Evolutionary conservation across 2,888 invertebrate genomes (phyloP), one percentile per base, ranked within the genome.

Genomic region (Thyatira batis): DNA sequence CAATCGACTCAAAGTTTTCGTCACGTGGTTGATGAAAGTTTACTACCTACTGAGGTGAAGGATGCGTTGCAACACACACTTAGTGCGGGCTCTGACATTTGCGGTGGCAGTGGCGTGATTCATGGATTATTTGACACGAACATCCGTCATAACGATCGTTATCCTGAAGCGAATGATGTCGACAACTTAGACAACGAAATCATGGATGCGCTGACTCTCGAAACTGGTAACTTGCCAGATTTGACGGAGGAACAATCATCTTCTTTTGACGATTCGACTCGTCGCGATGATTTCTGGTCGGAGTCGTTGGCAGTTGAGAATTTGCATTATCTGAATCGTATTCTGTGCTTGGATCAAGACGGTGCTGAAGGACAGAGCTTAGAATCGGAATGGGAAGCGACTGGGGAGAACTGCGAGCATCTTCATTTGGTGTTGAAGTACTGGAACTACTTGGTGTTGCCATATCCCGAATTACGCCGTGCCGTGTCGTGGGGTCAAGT

Each of bases 101-200:
- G 71, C 0, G 77, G 76, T 3, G 73, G 65, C 0, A 76, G 71
- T 17, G 50, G 50, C 1, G 56, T 51, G 0, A 54, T 69, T 1
- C 64, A 69, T 3, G 73, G 76, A 13, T 76, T 76, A 45, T 87
- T 79, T 57, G 90, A 90, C 49, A 90, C 90, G 0, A 90, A 90
- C 56, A 89, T 89, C n/a, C 83, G 80, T 0, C 89, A 89, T 59
- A 90, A 90, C 59, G 88, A 90, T 53, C 80, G 84, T 1, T 90
- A 89, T 53, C 90, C 90, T 0, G 90, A 90, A 51, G 88, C 86
- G 1, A 84, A 71, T 27, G 88, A 89, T 50, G 87, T 84, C 0
- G 90, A 89, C 21, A 84, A 83, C 49, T 68, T 89, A 6, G 89
- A 89, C 50, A 84, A 82, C 45, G 87, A 88, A 54, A 84, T 89